A percentile compares a stretch with the other conserved stretches of the same genome.
These are phyloP conservation scores for Sphaerodactylus townsendi DNA, from an alignment of 2,113 vertebrate species.

Conservation along the genomic window DNA sequence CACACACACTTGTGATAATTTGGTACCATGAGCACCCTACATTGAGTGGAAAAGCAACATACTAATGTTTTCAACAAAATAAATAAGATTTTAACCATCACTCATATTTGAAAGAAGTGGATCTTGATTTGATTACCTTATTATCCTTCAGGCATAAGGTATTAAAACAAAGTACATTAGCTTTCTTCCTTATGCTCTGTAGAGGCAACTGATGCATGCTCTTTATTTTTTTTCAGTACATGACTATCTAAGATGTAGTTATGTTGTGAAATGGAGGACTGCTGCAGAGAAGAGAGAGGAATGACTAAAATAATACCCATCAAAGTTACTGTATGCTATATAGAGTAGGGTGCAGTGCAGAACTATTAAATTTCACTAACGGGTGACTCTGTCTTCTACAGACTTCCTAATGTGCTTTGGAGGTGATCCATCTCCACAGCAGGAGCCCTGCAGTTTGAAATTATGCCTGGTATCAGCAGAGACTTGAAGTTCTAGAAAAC, in stretches of 20 bases:
- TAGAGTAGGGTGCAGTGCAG: background rate
- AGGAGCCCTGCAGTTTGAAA: background rate
- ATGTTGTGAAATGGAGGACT: background rate
- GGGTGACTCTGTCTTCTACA: background rate
- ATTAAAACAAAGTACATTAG: rapidly evolving
- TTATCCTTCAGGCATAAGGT: slow-evolving; percentile 6
- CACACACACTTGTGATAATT: too few relatives aligned
- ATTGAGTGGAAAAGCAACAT: too few relatives aligned
- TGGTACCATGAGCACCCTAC: too few relatives aligned
- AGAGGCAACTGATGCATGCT: background rate
- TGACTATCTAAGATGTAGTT: background rate
- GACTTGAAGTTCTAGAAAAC: background rate
- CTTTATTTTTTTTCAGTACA: background rate
- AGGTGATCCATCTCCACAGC: background rate
- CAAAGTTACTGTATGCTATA: background rate
- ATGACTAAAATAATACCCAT: background rate
- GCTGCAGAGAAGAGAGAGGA: background rate
- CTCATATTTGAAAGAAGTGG: background rate
- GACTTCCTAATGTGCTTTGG: background rate
- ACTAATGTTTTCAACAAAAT: background rate
- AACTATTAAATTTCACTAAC: slow-evolving; percentile 21
- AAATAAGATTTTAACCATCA: background rate
- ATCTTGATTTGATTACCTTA: background rate
- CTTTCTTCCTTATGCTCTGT: background rate
- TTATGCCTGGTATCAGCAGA: background rate